Percentiles rank a stretch among this genome's conserved stretches.
phyloP scores from a whole-genome alignment of 2,113 vertebrate species.

The Neodon shergylaensis region DNA sequence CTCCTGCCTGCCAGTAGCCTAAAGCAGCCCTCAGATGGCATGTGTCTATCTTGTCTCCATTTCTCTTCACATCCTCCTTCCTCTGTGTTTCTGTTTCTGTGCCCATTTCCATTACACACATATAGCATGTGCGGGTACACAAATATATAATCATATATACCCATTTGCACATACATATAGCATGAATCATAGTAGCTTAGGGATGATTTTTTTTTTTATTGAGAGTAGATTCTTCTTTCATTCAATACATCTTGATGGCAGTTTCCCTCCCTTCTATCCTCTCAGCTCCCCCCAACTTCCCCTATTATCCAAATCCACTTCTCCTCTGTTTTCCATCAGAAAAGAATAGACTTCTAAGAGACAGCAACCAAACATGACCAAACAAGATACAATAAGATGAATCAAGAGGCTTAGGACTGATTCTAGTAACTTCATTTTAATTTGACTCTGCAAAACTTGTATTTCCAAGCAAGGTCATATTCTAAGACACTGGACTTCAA shows the following conservation, averaged over 20 bases:
- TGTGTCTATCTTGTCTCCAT: neutral
- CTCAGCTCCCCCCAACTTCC: neutral
- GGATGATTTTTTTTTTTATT: neutral
- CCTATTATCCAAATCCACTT: neutral
- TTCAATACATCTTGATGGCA: neutral
- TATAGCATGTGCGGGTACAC: neutral
- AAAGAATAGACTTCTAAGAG: neutral
- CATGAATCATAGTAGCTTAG: neutral
- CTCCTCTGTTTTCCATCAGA: neutral
- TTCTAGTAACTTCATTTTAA: neutral
- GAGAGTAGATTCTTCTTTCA: neutral
- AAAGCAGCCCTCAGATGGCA: neutral
- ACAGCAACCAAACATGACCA: neutral
- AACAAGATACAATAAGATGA: neutral
- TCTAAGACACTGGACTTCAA: neutral
- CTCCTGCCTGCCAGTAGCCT: neutral
- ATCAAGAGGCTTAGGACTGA: neutral
- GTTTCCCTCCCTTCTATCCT: neutral
- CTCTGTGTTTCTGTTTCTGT: neutral
- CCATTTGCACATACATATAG: too few species aligned
- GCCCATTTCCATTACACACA: neutral
- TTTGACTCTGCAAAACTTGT: neutral
- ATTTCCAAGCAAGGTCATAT: neutral
- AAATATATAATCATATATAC: neutral
- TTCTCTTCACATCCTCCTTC: neutral